Evolutionary conservation across 2,113 vertebrate species (phyloP).

Genomic region (Puntigrus tetrazona): DNA sequence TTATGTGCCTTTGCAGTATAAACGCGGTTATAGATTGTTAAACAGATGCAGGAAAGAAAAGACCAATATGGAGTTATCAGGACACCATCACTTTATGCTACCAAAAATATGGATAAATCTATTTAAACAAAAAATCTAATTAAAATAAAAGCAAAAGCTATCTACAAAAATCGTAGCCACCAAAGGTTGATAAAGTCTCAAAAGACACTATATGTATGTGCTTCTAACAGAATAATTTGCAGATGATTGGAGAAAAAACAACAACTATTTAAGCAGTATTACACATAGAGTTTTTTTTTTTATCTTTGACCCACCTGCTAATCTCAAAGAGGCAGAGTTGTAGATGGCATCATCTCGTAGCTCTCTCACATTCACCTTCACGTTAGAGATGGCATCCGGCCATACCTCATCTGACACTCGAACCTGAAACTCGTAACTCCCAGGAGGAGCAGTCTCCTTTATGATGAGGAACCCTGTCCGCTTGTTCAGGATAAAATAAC

Average conservation of each 20-base stretch:
- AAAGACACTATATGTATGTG: not conserved
- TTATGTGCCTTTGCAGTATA: not conserved
- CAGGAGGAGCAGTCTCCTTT: conserved; percentile 79
- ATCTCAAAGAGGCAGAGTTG: conserved; percentile 81
- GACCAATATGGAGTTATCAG: not conserved
- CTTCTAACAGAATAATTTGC: not conserved
- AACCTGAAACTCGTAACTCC: conserved; percentile 81
- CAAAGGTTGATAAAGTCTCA: not conserved
- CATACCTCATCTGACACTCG: conserved; percentile 86
- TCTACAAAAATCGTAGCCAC: not conserved
- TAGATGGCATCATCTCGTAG: conserved; percentile 81
- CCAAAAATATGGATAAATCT: not conserved
- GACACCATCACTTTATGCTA: not conserved
- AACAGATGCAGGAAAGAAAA: not conserved
- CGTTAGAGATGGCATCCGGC: conserved; percentile 82
- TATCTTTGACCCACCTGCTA: too few relatives aligned
- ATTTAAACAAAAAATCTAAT: too few relatives aligned
- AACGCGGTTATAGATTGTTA: not conserved
- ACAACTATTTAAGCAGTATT: too few relatives aligned
- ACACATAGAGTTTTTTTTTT: too few relatives aligned
- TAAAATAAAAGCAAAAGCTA: not conserved
- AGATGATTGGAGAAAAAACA: not conserved
- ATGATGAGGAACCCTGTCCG: conserved; percentile 85
- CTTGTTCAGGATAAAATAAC: conserved; percentile 85
- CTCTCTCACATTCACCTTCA: conserved; percentile 80